A percentile compares a stretch with the other conserved stretches of the same genome.
Evolutionary conservation across 2,888 invertebrate species (phyloP).

Genomic region (Chirona hameri): DNA sequence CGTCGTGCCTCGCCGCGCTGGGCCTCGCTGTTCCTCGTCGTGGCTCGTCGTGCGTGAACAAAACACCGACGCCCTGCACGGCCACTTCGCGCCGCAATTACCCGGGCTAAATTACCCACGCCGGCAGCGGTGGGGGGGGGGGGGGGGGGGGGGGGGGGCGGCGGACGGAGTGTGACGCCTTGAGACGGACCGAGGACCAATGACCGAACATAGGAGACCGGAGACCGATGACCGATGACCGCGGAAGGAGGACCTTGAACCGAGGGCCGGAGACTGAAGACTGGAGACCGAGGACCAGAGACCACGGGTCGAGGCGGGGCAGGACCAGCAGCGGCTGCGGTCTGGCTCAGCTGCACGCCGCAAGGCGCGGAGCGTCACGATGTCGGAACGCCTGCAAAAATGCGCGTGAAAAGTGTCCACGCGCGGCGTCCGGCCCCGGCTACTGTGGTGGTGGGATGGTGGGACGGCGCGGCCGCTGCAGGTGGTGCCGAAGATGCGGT

Average conservation of each 20-base stretch:
- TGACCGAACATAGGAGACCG: no score
- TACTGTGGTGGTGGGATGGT: no score
- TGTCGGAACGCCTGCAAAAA: no score
- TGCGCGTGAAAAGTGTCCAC: no score
- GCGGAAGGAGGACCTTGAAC: no score
- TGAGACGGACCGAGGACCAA: neutral
- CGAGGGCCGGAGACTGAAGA: no score
- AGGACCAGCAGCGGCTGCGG: neutral
- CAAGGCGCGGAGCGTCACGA: no score
- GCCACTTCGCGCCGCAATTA: constrained; percentile 1
- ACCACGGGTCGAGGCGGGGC: neutral
- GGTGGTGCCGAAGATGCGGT: no score
- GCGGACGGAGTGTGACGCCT: neutral
- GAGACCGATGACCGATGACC: no score
- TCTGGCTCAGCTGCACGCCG: neutral
- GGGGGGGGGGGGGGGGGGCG: neutral
- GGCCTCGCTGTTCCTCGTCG: neutral
- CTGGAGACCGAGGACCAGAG: no score
- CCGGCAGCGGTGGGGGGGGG: neutral
- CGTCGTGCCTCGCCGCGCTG: neutral
- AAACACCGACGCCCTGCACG: neutral
- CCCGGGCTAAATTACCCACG: neutral
- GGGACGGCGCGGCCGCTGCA: no score
- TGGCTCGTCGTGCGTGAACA: neutral
- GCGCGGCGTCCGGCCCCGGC: no score